Evolutionary conservation across 2,113 vertebrate species (phyloP), one percentile per base, ranked within the genome.

Genomic region (Megaptera novaeangliae): DNA sequence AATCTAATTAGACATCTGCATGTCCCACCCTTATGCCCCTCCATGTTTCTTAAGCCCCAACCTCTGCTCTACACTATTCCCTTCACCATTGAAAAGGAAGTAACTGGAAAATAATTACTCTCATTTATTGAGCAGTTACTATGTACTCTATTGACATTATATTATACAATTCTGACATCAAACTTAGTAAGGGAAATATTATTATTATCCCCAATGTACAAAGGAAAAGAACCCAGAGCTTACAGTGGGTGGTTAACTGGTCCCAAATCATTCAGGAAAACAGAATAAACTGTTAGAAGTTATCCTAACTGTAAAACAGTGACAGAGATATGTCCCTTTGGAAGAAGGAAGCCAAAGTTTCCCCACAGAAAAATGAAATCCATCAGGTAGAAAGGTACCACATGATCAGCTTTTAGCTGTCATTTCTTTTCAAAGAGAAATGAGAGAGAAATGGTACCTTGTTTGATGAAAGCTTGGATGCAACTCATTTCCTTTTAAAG

Each of bases 401-500:
- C 41, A 17, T 36, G 82, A 83, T 87, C 72, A 96, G 29, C 61
- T 83, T 49, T 49, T 63, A 27, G 57, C 61, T 75, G 49, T 83
- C 75, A 63, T 86, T 95, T 95, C 68, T 97, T 94, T 94, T 80
- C 87, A 69, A 80, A 96, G 20, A 72, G 14, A 91, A 80, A 85
- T 15, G 57, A 87, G 44, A 36, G 39, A 36, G 46, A 93, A 31
- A 83, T 36, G 36, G 20, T 23, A 34, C 36, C 57, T 86, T 59
- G 23, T 55, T 88, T 93, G 96, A 91, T 72, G 61, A 94, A 88
- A 95, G 39, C 21, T 46, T 82, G n/a, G 29, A 72, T 44, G 10
- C 14, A 69, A 96, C 93, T 96, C 87, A 88, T 88, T 96, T 97
- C 86, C 64, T 91, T 93, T 85, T 68, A 93, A 95, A 86, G 64